phyloP scores from a whole-genome alignment of 2,797 vertebrate genomes.

The Channallabes apus region DNA sequence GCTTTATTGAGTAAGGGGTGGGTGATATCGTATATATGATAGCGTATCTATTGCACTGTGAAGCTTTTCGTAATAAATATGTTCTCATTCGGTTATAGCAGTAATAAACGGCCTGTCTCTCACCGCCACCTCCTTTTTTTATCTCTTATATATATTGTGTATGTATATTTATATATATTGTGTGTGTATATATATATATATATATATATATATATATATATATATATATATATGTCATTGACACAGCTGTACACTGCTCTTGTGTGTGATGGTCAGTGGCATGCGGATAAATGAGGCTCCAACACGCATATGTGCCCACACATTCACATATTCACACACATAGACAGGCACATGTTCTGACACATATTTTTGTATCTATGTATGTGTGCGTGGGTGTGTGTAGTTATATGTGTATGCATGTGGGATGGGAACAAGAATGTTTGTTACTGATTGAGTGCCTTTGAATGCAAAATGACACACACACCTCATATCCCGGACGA shows the following conservation, averaged over 20 bases:
- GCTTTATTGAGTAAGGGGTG: too few relatives aligned
- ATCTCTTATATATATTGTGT: too few relatives aligned
- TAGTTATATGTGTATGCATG: background rate
- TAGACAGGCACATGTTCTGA: conserved; percentile 23
- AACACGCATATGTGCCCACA: conserved; percentile 20
- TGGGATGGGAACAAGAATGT: background rate
- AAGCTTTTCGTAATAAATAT: background rate
- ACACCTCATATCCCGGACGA: background rate
- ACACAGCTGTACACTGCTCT: background rate
- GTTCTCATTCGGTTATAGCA: background rate
- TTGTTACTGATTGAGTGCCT: too few relatives aligned
- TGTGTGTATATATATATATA: too few relatives aligned
- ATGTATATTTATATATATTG: too few relatives aligned
- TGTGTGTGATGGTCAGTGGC: conserved; percentile 27
- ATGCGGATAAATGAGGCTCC: conserved; percentile 30
- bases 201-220: too few relatives aligned
- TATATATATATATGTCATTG: too few relatives aligned
- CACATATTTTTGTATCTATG: background rate
- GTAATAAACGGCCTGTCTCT: background rate
- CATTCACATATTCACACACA: conserved; percentile 62
- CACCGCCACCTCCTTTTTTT: background rate
- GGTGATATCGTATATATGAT: too few relatives aligned
- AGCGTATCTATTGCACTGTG: background rate
- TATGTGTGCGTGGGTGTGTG: background rate
- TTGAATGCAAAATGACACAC: background rate